These are phyloP conservation scores for Holcopasites calliopsidis DNA, from an alignment of 1,140 invertebrate species.

Conservation along the genomic window DNA sequence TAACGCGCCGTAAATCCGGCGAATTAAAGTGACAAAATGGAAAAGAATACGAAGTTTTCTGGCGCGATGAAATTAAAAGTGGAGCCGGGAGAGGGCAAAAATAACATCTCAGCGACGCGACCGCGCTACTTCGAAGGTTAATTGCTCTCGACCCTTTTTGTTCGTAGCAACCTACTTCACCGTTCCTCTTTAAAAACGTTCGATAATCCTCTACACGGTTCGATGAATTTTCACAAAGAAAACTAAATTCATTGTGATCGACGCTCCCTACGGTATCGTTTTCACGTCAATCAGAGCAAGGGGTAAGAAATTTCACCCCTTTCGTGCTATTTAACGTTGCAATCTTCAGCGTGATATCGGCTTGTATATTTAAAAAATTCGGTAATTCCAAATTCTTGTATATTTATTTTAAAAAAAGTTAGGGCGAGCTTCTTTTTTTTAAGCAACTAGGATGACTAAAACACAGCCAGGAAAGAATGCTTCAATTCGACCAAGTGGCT, in stretches of 20 bases:
- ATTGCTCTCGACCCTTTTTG: conserved; percentile 49
- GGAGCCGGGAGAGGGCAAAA: conserved; percentile 22
- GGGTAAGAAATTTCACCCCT: background rate
- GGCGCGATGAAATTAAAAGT: conserved; percentile 40
- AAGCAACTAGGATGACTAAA: background rate
- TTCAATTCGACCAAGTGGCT: background rate
- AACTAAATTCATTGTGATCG: conserved; percentile 9
- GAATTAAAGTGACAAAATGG: conserved; percentile 14
- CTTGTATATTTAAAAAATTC: too few species aligned
- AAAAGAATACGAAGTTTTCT: conserved; percentile 3
- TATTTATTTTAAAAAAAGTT: too few species aligned
- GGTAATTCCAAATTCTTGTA: too few species aligned
- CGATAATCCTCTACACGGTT: conserved; percentile 12
- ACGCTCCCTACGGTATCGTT: background rate
- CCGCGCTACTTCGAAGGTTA: conserved; percentile 33
- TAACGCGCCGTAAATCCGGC: conserved; percentile 39
- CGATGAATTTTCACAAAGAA: conserved; percentile 20
- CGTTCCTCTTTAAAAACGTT: conserved; percentile 29
- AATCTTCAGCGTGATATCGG: too few species aligned
- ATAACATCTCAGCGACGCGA: conserved; percentile 24
- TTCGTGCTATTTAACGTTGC: background rate
- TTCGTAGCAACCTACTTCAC: conserved; percentile 8
- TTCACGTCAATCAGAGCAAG: background rate
- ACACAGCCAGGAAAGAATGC: too few species aligned
- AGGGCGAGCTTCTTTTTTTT: too few species aligned